Percentiles rank a stretch among this genome's conserved stretches.
Evolutionary conservation across 2,113 vertebrate species (phyloP).

Genomic region (Pardalotus punctatus): DNA sequence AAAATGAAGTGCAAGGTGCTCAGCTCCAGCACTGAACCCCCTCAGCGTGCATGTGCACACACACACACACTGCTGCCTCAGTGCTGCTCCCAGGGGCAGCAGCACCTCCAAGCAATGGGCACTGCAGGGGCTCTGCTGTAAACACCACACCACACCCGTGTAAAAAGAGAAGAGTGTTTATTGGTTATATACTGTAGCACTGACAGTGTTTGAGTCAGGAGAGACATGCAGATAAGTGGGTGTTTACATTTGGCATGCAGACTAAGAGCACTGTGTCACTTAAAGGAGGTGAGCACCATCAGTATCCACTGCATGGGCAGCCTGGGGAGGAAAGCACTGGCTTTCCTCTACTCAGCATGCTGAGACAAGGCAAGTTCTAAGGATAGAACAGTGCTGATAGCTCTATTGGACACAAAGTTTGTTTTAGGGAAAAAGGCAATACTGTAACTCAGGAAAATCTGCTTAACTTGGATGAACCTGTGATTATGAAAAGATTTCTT

Average conservation of each 20-base stretch:
- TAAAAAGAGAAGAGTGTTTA: conserved; percentile 76
- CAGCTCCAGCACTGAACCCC: background rate
- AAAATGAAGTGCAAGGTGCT: accelerated
- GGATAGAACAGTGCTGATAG: background rate
- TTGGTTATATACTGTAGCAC: conserved; percentile 76
- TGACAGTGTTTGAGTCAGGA: conserved; percentile 65
- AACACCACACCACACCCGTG: background rate
- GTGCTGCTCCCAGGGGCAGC: background rate
- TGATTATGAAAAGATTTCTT: conserved; percentile 4
- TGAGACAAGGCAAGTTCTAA: background rate
- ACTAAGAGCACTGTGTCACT: conserved; percentile 60
- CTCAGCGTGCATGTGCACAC: too few relatives aligned
- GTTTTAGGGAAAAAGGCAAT: background rate
- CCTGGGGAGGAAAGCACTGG: conserved; percentile 24
- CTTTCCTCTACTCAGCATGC: background rate
- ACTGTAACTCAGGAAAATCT: conserved; percentile 29
- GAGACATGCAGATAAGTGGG: conserved; percentile 73
- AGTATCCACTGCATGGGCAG: conserved; percentile 28
- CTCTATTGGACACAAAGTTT: background rate
- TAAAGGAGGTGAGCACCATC: conserved; percentile 35
- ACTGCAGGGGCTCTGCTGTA: background rate
- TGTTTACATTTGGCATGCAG: conserved; percentile 75
- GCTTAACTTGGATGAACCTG: conserved; percentile 24
- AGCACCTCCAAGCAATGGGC: accelerated
- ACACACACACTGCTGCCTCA: background rate